Evolutionary conservation across 2,888 invertebrate species (phyloP), one percentile per base, ranked within the genome.

Genomic region (Cephus rjabovi): DNA sequence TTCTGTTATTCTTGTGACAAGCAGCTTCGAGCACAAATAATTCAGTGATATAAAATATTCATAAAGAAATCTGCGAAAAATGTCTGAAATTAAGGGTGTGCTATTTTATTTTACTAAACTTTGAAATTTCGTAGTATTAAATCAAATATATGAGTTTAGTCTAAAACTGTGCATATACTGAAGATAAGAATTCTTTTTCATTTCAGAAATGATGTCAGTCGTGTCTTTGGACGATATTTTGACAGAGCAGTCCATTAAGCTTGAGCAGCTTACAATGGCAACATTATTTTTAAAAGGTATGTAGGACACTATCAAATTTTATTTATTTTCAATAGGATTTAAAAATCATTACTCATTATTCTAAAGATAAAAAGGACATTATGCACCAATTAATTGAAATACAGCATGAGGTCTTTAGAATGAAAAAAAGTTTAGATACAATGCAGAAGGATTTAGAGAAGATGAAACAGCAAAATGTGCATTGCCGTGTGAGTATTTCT

Each of bases 221-320:
- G 4, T 74, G 73, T 77, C 81, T 56, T 70, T 89, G 34, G 86
- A 88, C 40, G 77, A 83, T 68, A 56, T 85, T 37, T 68, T 89
- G n/a, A 73, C 73, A 12, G 77, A 34, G 4, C 86, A 86, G 75
- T 75, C 80, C 1, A 73, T 78, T 23, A 85, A 80, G 76, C 76
- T 88, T 4, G 76, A 80, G 40, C 76, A 85, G 69, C 82, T 89
- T 1, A 77, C 83, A 73, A 79, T 78, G 11, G 84, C 86, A 6
- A 87, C 89, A 23, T 71, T 76, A 69, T 77, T 88, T 1, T 76
- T 88, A 68, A 79, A 77, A 77, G 78, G 89, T 89, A 84, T 70
- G 79, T 79, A 31, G 68, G 30, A 69, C 33, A 35, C 35, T 34
- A 40, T 77, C 34, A 9, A 33, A 69, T 68, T 56, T n/a, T 69